Conservation (phyloP, 2,888 invertebrate species). For the Scaptomyza tumidula region DNA sequence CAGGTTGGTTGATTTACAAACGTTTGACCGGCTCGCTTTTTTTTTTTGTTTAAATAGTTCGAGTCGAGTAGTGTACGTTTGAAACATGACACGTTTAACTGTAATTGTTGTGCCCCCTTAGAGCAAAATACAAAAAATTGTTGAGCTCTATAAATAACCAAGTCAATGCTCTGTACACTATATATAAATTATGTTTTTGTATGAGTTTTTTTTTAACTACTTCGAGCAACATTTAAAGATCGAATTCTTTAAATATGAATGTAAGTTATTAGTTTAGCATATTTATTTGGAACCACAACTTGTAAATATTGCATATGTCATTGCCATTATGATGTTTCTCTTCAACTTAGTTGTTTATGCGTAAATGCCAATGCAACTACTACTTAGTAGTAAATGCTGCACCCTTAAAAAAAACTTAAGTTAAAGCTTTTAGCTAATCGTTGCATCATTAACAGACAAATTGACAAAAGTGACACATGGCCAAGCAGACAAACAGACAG, state of each 20-base stretch:
- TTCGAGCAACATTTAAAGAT: too few species aligned
- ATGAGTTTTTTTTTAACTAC: too few species aligned
- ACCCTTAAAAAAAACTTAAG: conserved; percentile 28
- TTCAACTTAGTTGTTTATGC: too few species aligned
- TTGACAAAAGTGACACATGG: too few species aligned
- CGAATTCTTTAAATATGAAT: too few species aligned
- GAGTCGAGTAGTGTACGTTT: background rate
- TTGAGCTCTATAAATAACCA: too few species aligned
- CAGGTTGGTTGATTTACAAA: conserved; percentile 38
- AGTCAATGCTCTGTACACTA: background rate
- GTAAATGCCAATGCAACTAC: background rate
- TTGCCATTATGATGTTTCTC: conserved; percentile 15
- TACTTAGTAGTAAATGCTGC: conserved; percentile 30
- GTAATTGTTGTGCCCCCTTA: background rate
- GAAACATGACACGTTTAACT: conserved; percentile 25
- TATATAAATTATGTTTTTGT: too few species aligned
- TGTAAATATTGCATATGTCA: conserved; percentile 24
- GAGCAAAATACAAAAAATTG: too few species aligned
- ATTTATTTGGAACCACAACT: too few species aligned
- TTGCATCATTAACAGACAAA: too few species aligned
- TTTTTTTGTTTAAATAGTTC: background rate
- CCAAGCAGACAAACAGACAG: conserved; percentile 10
- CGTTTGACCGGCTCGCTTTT: background rate
- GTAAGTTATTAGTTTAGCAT: too few species aligned
- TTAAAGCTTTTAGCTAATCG: conserved; percentile 50